These are phyloP conservation scores for Leptodactylus fuscus DNA, from an alignment of 2,113 vertebrate species.

Conservation along the genomic window DNA sequence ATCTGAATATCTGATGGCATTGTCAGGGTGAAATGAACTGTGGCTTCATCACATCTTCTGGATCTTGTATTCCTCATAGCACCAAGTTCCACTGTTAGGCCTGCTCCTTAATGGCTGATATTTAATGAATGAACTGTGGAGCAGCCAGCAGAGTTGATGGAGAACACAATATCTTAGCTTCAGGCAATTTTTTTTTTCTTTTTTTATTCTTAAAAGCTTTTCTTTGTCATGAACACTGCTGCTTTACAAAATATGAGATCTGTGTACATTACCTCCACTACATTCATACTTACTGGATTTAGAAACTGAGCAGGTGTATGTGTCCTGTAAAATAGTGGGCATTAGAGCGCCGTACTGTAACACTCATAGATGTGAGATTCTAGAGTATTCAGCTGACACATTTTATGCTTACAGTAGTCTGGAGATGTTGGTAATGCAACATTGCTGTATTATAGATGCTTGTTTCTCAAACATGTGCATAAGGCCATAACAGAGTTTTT, in stretches of 20 bases:
- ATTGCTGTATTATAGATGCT: too few relatives aligned
- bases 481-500: too few relatives aligned
- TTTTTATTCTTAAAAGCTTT: conserved; percentile 7
- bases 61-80: neutral
- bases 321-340: too few relatives aligned
- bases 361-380: too few relatives aligned
- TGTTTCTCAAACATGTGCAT: too few relatives aligned
- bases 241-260: neutral
- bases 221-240: neutral
- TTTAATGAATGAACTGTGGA: conserved; percentile 34
- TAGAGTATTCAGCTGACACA: too few relatives aligned
- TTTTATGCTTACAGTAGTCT: too few relatives aligned
- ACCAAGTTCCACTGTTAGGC: neutral
- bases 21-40: neutral
- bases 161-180: neutral
- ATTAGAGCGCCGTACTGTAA: too few relatives aligned
- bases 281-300: neutral
- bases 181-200: neutral
- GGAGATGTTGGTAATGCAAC: too few relatives aligned
- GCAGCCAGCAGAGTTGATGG: neutral
- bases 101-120: conserved; percentile 8
- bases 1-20: neutral
- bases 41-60: neutral
- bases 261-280: neutral
- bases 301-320: too few relatives aligned